Evolutionary conservation across 2,888 invertebrate genomes (phyloP).

Genomic region (Fragum sueziense): DNA sequence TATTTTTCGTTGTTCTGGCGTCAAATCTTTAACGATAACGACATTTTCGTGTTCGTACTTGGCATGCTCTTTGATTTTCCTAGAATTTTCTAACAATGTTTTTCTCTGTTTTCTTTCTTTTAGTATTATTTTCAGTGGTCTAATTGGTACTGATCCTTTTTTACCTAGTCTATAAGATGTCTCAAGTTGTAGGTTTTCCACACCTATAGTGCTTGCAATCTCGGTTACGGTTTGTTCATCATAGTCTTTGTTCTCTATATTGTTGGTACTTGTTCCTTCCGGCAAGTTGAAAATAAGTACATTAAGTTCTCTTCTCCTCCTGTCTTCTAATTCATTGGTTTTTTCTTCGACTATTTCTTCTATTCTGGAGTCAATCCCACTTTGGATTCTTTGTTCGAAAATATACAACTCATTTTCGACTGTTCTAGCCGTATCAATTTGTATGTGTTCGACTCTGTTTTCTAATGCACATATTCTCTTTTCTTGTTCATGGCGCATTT

Average conservation of each 20-base stretch:
- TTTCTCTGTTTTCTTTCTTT: conserved; percentile 1
- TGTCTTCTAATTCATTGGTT: background rate
- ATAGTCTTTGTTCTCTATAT: background rate
- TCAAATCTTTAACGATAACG: conserved; percentile 7
- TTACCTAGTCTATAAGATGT: conserved; percentile 14
- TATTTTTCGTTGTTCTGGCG: background rate
- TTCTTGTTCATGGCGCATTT: background rate
- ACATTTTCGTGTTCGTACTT: background rate
- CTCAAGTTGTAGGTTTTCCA: background rate
- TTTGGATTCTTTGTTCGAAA: background rate
- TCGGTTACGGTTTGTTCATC: background rate
- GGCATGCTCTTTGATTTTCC: background rate
- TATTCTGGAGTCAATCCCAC: background rate
- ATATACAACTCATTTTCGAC: background rate
- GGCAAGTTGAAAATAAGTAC: background rate
- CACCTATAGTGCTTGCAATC: background rate
- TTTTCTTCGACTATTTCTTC: background rate
- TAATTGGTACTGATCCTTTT: background rate
- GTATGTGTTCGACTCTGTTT: background rate
- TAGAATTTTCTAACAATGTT: background rate
- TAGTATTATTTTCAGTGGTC: background rate
- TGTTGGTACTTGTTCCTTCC: background rate
- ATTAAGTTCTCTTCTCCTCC: background rate
- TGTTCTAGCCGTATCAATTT: background rate
- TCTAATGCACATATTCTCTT: background rate